Base-by-base conservation (phyloP, 2,113 vertebrate genomes). In the Lichenostomus cassidix region DNA sequence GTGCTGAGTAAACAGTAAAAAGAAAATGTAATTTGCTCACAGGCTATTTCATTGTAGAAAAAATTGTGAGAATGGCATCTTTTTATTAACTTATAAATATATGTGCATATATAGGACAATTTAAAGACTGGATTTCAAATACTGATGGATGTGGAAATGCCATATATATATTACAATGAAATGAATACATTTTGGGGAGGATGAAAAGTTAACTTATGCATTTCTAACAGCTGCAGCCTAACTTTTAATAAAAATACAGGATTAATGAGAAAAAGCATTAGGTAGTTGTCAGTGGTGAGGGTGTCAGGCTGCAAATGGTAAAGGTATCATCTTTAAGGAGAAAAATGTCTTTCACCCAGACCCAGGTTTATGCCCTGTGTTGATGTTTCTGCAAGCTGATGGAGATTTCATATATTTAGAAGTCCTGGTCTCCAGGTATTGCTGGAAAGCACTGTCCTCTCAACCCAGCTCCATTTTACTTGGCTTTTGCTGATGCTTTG, bases 1-100 rank as follows among this genome's bases (percentile, higher is more conserved):
- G 64, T 94, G 96, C 95, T 97, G 94, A 96, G 79, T 96, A 96
- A 97, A 97, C 95, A 95, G 76, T 86, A 96, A 97, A 93, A 96
- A 64, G 64, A 96, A 95, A 96, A 93, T 90, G 69, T 53, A 97
- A 96, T 95, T 89, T 96, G 83, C 92, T 95, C 90, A 71, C 64
- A 90, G 92, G 86, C 69, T 88, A 90, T 96, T 96, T 79, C 92
- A 92, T 53, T 94, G 80, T 55, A 86, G 80, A 90, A 92, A 93
- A 94, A 89, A 87, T 7, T 46, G 67, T 84, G 56, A 73, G 65
- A 92, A 87, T 76, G 76, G 68, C 82, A 75, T 89, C 37, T 92
- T 94, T 96, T 95, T 96, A 95, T 96, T 95, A 94, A 92, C 90
- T 93, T 96, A 86, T 92, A 95, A 96, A 92, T 94, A 93, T 94